Base-by-base conservation (phyloP, 2,113 vertebrate species). In the Podocnemis expansa region DNA sequence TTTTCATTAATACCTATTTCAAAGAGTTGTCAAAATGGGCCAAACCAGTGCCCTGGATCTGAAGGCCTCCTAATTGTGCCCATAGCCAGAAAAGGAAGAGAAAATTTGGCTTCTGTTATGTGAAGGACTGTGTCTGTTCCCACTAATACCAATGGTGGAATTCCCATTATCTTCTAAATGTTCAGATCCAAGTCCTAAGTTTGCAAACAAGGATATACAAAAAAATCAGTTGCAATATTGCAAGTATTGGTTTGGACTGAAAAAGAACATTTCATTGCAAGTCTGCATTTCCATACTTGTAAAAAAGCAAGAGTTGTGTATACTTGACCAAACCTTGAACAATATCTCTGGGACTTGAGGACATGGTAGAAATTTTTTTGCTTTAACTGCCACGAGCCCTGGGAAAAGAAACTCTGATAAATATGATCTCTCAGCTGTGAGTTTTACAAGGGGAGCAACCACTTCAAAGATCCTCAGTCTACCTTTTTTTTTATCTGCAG, bases 131-230 rank as follows among this genome's bases (percentile, higher is more conserved):
- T 47, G 49, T 47, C 29, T 78, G 29, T 51, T 78, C 76, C 47
- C 17, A 21, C 31, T 51, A 16, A n/a, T 67, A 16, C n/a, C 34
- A 21, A n/a, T 21, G 34, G 4, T 27, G 56, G 6, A 38, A 43
- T 41, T 83, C 84, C 4, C 34, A 86, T 80, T 0, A 0, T 47
- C 41, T 89, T 27, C 43, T n/a, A 86, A 19, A n/a, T n/a, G 79
- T 80, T 16, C 41, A 45, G 73, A 29, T 43, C 41, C 16, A 78
- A 70, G 49, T 8, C 10, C 12, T 24, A 3, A n/a, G 8, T 63
- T 3, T 0, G 6, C n/a, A 4, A 78, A 2, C 0, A 0, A 6
- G 12, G 5, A n/a, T 34, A 12, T 2, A 6, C 8, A 51, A 13
- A 27, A 1, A 1, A 38, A 67, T 89, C 16, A 78, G 84, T 73